Evolutionary conservation across 2,888 invertebrate genomes (phyloP).

Genomic region (Drosophila koepferae): DNA sequence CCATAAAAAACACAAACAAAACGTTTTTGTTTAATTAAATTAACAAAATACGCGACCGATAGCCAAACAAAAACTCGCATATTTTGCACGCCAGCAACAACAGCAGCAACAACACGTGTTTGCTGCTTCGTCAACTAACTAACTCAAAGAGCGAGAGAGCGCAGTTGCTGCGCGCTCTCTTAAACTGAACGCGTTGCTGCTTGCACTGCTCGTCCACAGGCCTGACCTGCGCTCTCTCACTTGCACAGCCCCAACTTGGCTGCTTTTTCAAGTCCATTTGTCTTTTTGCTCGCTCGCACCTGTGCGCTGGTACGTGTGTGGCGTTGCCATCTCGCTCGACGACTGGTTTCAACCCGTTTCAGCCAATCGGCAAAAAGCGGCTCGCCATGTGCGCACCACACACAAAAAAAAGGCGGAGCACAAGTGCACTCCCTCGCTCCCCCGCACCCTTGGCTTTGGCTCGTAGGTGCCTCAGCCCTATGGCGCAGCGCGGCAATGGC

Average conservation of each 20-base stretch:
- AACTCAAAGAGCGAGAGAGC: conserved; percentile 42
- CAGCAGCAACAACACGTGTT: conserved; percentile 62
- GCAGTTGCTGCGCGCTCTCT: conserved; percentile 29
- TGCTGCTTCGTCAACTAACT: conserved; percentile 41
- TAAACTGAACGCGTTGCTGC: conserved; percentile 45
- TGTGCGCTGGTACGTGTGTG: conserved; percentile 2
- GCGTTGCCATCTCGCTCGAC: conserved; percentile 66
- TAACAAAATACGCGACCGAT: conserved; percentile 71
- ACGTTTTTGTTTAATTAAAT: conserved; percentile 78
- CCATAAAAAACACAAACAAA: conserved; percentile 73
- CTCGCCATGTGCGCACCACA: conserved; percentile 58
- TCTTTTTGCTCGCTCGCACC: conserved; percentile 52
- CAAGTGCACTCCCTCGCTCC: conserved; percentile 24
- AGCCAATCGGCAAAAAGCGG: conserved; percentile 77
- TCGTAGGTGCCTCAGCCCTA: conserved; percentile 37
- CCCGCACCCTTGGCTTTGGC: conserved; percentile 21
- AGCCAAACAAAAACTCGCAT: conserved; percentile 56
- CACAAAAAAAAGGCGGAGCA: conserved; percentile 74
- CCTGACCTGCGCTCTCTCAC: conserved; percentile 26
- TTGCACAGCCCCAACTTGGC: conserved; percentile 46
- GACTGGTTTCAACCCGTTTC: conserved; percentile 60
- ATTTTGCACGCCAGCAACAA: conserved; percentile 46
- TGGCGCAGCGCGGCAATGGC: conserved; percentile 50
- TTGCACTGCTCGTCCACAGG: conserved; percentile 30
- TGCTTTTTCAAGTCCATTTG: conserved; percentile 32